These are phyloP conservation scores for Antheraea mylitta DNA, from an alignment of 1,140 invertebrate genomes.

Conservation along the genomic window DNA sequence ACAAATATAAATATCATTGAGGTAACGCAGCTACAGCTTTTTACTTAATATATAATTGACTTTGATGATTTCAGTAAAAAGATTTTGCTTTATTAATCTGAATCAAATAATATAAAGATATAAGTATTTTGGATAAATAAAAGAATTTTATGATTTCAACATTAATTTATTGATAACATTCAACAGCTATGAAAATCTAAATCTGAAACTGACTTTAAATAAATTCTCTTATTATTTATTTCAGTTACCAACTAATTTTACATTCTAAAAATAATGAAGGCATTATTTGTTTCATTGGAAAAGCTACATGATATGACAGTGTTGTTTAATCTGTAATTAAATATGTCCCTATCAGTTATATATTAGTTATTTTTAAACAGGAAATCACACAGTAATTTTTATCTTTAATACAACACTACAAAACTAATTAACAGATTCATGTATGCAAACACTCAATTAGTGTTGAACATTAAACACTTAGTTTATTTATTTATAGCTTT, in stretches of 20 bases:
- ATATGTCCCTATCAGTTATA: not conserved
- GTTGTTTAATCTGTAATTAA: slow-evolving; percentile 23
- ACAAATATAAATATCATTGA: no score
- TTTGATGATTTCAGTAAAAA: no score
- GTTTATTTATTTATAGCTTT: not conserved
- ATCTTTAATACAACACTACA: not conserved
- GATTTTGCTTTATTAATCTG: no score
- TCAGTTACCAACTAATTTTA: slow-evolving; percentile 16
- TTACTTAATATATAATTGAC: no score
- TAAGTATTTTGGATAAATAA: slow-evolving; percentile 9
- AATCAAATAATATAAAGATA: not conserved
- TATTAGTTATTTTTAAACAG: not conserved
- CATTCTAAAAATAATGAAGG: slow-evolving; percentile 33
- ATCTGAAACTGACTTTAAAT: slow-evolving; percentile 41
- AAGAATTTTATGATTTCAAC: slow-evolving; percentile 29
- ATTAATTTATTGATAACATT: slow-evolving; percentile 54
- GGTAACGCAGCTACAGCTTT: no score
- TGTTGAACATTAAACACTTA: not conserved
- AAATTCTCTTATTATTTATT: slow-evolving; percentile 41
- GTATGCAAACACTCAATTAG: not conserved
- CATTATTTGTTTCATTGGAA: slow-evolving; percentile 21
- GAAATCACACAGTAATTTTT: not conserved
- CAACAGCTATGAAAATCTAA: slow-evolving; percentile 48
- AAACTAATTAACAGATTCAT: slow-evolving; percentile 2
- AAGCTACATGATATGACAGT: slow-evolving; percentile 43